A percentile compares a stretch with the other conserved stretches of the same genome.
Conservation (phyloP, 2,797 vertebrate genomes). For the Podargus strigoides region DNA sequence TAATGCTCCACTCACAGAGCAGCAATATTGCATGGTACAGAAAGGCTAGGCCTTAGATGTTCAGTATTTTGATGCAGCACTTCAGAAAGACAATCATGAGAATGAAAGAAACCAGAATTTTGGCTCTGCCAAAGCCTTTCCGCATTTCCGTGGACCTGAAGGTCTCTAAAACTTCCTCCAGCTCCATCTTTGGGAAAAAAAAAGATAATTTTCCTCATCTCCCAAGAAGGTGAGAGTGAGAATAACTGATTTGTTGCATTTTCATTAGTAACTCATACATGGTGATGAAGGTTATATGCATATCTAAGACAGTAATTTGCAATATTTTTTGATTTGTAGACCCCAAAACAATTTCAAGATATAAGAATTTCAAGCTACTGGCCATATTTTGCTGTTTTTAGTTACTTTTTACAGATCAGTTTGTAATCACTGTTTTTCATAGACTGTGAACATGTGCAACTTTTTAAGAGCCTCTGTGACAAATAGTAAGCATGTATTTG, state of each 20-base stretch:
- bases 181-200: neutral
- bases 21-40: neutral
- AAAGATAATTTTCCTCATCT: neutral
- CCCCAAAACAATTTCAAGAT: neutral
- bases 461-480: neutral
- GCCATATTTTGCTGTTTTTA: neutral
- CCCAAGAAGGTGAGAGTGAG: neutral
- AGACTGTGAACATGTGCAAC: neutral
- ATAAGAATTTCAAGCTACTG: neutral
- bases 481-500: neutral
- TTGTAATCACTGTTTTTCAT: neutral
- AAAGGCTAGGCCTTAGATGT: neutral
- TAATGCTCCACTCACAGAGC: neutral
- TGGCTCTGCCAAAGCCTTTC: neutral
- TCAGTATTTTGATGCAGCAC: neutral
- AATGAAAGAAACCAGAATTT: neutral
- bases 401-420: neutral
- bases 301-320: neutral
- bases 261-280: neutral
- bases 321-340: neutral
- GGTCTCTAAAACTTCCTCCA: neutral
- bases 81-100: neutral
- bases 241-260: neutral
- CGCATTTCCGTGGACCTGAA: neutral
- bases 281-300: neutral